These are phyloP conservation scores for Eilema caniola DNA, from an alignment of 2,888 invertebrate genomes.

Conservation along the genomic window DNA sequence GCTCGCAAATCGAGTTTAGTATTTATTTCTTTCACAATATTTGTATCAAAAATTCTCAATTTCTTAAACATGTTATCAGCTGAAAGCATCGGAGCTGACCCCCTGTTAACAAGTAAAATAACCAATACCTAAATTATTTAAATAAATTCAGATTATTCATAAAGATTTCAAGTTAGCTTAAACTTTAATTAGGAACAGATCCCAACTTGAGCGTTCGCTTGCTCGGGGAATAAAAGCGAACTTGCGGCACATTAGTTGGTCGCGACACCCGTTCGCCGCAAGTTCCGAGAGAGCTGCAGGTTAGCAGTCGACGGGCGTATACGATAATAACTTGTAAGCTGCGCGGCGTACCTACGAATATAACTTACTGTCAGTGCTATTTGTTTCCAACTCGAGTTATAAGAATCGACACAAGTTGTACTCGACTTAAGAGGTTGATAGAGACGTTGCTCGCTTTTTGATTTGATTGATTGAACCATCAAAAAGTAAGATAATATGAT, in stretches of 20 bases:
- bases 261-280: neutral
- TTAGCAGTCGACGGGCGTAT: neutral
- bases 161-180: neutral
- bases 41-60: neutral
- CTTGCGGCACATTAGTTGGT: neutral
- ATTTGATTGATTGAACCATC: too few species aligned
- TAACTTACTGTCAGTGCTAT: neutral
- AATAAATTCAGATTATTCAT: slow-evolving; percentile 2
- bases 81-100: neutral
- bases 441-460: too few species aligned
- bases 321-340: slow-evolving; percentile 1
- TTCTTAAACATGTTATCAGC: neutral
- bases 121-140: neutral
- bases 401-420: neutral
- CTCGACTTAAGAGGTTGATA: neutral
- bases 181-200: neutral
- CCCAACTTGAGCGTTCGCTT: neutral
- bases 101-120: neutral
- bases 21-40: neutral
- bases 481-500: too few species aligned
- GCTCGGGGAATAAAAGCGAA: neutral
- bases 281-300: neutral
- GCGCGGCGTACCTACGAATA: neutral
- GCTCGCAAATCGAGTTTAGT: too few species aligned
- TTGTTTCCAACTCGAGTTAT: neutral